Conservation (phyloP, 2,113 vertebrate genomes). For the Psettodes erumei region DNA sequence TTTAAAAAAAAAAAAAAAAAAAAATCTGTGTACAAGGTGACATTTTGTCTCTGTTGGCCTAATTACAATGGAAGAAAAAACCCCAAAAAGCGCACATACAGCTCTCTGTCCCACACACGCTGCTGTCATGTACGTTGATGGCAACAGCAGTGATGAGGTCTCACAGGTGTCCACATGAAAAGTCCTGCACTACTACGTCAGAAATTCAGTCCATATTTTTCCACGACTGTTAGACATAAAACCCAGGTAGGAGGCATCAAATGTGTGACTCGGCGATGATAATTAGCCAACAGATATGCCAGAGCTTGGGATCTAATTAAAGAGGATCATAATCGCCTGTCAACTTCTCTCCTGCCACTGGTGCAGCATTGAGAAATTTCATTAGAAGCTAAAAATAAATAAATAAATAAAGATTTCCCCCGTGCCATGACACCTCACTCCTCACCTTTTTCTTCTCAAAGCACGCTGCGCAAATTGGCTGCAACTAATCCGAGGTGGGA, state of each 20-base stretch:
- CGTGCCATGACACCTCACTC: constrained; percentile 65
- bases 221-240: constrained; percentile 1
- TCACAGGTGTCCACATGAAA: background rate
- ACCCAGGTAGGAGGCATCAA: constrained; percentile 15
- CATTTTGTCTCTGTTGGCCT: background rate
- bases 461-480: constrained; percentile 40
- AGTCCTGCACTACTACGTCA: background rate
- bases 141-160: background rate
- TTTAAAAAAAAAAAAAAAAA: too few relatives aligned
- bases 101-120: background rate
- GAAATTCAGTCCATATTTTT: background rate
- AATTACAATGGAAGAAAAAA: background rate
- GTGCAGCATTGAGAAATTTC: constrained; percentile 55
- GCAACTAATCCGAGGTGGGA: constrained; percentile 60
- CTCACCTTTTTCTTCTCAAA: constrained; percentile 73
- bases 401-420: constrained; percentile 74
- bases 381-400: constrained; percentile 74
- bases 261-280: constrained; percentile 34
- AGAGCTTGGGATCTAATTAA: constrained; percentile 70
- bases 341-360: constrained; percentile 47
- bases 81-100: too few relatives aligned
- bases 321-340: constrained; percentile 71
- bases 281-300: constrained; percentile 60
- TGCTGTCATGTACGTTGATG: background rate
- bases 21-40: constrained; percentile 3